phyloP scores from a whole-genome alignment of 2,113 vertebrate genomes.

The Lycaon pictus region DNA sequence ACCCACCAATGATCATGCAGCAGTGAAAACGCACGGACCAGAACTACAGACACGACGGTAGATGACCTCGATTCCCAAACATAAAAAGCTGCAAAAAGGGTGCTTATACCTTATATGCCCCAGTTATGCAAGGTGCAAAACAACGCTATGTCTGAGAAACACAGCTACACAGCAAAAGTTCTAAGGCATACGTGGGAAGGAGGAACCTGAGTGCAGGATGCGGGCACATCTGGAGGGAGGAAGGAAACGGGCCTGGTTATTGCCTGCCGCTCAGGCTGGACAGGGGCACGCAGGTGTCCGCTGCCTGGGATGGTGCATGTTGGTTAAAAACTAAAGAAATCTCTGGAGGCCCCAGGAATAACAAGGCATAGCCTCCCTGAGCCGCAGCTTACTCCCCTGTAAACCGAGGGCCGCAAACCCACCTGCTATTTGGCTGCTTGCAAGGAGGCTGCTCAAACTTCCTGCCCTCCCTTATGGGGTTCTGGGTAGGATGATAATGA shows the following conservation, averaged over 20 bases:
- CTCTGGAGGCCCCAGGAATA: rapidly evolving
- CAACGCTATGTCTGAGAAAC: rapidly evolving
- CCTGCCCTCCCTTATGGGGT: neutral
- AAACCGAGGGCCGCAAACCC: neutral
- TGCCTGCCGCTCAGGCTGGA: rapidly evolving
- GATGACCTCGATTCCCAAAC: too few relatives aligned
- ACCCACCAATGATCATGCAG: rapidly evolving
- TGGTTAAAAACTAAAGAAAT: neutral
- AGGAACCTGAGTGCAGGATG: rapidly evolving
- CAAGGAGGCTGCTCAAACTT: neutral
- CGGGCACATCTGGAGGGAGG: neutral
- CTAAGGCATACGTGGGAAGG: rapidly evolving
- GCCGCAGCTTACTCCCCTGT: neutral
- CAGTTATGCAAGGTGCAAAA: rapidly evolving
- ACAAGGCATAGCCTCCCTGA: rapidly evolving
- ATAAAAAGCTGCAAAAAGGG: rapidly evolving
- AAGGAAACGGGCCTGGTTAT: rapidly evolving
- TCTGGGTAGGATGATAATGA: neutral
- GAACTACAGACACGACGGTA: rapidly evolving
- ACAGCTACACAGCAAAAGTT: rapidly evolving
- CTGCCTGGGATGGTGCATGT: rapidly evolving
- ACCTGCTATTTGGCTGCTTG: neutral
- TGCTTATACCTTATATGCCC: rapidly evolving
- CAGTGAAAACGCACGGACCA: rapidly evolving
- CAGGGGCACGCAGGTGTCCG: neutral